Evolutionary conservation across 2,113 vertebrate genomes (phyloP).

Genomic region (Urocynchramus pylzowi): DNA sequence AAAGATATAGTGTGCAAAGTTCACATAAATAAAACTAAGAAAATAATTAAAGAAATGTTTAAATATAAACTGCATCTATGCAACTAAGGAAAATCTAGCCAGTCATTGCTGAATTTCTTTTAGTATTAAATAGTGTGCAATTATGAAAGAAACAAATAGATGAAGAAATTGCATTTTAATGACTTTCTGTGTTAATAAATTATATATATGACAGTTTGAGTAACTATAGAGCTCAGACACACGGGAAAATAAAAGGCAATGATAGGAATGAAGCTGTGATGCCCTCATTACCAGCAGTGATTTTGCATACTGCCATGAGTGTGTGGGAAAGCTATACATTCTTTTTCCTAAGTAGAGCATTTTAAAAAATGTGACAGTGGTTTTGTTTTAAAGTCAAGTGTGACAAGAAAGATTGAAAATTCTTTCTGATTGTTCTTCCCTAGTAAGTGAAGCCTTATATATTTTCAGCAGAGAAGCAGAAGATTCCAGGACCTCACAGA

Average conservation of each 20-base stretch:
- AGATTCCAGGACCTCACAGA: background rate
- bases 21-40: background rate
- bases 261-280: background rate
- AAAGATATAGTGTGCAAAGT: background rate
- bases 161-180: constrained; percentile 30
- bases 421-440: background rate
- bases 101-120: background rate
- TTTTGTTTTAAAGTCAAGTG: constrained; percentile 13
- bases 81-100: background rate
- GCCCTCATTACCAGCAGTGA: background rate
- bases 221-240: background rate
- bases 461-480: background rate
- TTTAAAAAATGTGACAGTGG: background rate
- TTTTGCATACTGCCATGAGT: background rate
- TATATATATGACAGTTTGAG: background rate
- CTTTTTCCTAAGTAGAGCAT: background rate
- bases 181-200: constrained; percentile 25
- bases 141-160: constrained; percentile 27
- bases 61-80: background rate
- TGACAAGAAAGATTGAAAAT: background rate
- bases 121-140: background rate
- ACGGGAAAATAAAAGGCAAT: background rate
- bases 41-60: background rate
- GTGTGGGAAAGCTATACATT: background rate
- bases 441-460: background rate